phyloP scores from a whole-genome alignment of 2,113 vertebrate species.

The Phrynosoma platyrhinos region DNA sequence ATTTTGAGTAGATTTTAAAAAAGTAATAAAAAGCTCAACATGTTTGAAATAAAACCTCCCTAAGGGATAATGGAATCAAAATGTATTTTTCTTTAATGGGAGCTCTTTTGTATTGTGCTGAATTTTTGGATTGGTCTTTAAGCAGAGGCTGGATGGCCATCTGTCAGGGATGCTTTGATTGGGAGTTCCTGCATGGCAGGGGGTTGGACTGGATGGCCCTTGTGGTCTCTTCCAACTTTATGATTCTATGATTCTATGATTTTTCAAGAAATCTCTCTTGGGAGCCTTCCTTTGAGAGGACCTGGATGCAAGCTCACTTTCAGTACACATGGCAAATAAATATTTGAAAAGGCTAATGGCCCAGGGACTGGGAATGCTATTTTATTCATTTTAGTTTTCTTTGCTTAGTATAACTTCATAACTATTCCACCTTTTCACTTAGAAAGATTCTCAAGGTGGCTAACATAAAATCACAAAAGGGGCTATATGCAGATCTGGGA shows the following conservation, averaged over 20 bases:
- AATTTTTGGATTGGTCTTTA: not conserved
- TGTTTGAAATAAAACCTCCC: not conserved
- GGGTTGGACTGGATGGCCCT: too few relatives aligned
- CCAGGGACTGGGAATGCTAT: too few relatives aligned
- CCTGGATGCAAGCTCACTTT: not conserved
- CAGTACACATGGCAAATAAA: not conserved
- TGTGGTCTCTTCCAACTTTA: too few relatives aligned
- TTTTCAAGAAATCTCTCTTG: not conserved
- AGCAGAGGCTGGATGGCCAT: too few relatives aligned
- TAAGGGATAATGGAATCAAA: not conserved
- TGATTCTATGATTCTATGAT: too few relatives aligned
- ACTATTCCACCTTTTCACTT: not conserved
- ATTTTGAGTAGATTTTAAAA: not conserved
- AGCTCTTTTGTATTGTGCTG: not conserved
- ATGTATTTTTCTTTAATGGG: not conserved
- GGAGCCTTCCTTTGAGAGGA: not conserved
- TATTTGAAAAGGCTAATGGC: not conserved
- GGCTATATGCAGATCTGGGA: not conserved
- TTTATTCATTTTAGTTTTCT: not conserved
- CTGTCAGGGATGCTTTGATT: too few relatives aligned
- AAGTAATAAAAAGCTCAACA: not conserved
- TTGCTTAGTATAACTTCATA: not conserved
- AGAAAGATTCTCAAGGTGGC: not conserved
- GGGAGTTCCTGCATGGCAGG: too few relatives aligned
- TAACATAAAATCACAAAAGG: not conserved